These are phyloP conservation scores for Nibea albiflora DNA, from an alignment of 2,113 vertebrate genomes.

Conservation along the genomic window DNA sequence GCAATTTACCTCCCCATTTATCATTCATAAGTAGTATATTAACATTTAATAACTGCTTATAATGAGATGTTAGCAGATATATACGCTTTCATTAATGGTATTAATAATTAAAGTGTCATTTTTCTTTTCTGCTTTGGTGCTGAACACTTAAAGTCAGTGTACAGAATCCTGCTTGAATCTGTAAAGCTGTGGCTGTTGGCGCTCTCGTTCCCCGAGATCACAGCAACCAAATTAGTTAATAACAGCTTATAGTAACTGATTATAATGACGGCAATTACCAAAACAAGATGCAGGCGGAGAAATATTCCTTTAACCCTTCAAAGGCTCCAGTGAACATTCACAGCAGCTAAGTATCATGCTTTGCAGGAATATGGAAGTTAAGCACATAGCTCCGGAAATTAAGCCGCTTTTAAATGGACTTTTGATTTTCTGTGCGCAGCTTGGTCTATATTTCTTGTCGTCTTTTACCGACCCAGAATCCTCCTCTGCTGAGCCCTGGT, in stretches of 20 bases:
- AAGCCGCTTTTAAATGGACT: not conserved
- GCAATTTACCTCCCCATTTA: not conserved
- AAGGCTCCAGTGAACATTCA: not conserved
- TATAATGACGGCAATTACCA: not conserved
- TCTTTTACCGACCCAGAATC: not conserved
- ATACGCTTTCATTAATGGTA: not conserved
- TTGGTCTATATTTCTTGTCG: not conserved
- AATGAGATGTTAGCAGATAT: not conserved
- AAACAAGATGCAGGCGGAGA: not conserved
- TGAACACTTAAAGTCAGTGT: not conserved
- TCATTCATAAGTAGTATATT: not conserved
- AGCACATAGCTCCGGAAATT: not conserved
- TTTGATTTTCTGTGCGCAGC: not conserved
- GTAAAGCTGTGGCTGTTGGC: not conserved
- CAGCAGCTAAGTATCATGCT: not conserved
- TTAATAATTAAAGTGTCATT: not conserved
- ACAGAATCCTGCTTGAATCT: not conserved
- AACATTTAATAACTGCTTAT: not conserved
- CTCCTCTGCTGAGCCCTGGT: constrained; percentile 20
- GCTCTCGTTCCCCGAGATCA: not conserved
- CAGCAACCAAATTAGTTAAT: not conserved
- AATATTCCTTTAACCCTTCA: not conserved
- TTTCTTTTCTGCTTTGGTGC: not conserved
- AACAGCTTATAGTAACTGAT: not conserved
- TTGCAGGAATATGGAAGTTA: not conserved